Evolutionary conservation across 2,888 invertebrate genomes (phyloP).

Genomic region (Candidula unifasciata): DNA sequence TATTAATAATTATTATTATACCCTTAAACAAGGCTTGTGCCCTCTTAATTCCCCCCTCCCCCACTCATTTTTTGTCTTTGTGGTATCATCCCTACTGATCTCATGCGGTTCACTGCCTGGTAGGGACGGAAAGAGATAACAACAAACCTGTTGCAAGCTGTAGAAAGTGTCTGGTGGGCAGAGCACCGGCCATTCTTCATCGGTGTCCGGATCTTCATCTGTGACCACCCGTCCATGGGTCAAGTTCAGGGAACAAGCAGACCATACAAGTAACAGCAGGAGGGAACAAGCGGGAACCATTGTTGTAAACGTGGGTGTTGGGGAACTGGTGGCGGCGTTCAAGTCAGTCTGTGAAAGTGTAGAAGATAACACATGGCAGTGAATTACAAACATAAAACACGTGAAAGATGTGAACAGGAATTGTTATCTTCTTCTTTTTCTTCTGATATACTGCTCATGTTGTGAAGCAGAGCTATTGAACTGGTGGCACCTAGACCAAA

Average conservation of each 20-base stretch:
- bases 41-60: too few relatives aligned
- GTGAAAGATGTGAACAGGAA: too few relatives aligned
- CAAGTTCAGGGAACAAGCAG: neutral
- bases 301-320: neutral
- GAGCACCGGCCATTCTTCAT: constrained; percentile 37
- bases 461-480: too few relatives aligned
- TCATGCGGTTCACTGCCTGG: neutral
- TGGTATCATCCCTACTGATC: too few relatives aligned
- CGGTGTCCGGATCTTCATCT: neutral
- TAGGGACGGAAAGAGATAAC: neutral
- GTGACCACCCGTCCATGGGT: neutral
- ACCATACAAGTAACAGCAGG: neutral
- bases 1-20: too few relatives aligned
- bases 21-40: too few relatives aligned
- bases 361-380: too few relatives aligned
- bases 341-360: neutral
- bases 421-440: too few relatives aligned
- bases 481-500: too few relatives aligned
- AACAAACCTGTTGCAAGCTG: constrained; percentile 7
- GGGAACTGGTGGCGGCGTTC: neutral
- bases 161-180: constrained; percentile 36
- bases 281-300: neutral
- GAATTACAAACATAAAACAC: too few relatives aligned
- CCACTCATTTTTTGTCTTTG: too few relatives aligned
- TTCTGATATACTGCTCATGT: too few relatives aligned